These are phyloP conservation scores for Ochropacha duplaris DNA, from an alignment of 2,888 invertebrate genomes.

Conservation along the genomic window DNA sequence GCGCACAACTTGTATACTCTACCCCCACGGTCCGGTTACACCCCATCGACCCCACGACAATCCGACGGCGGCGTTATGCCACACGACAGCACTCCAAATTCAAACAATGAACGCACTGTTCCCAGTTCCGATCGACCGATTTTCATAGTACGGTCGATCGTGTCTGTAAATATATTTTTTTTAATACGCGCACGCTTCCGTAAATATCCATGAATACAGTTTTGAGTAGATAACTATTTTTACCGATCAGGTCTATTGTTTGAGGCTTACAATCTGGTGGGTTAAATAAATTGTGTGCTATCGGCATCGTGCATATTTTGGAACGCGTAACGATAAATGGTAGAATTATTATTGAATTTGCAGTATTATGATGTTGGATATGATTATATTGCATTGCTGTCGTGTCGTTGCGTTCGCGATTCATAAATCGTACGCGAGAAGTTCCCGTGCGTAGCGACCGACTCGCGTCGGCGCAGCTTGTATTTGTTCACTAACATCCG, in stretches of 20 bases:
- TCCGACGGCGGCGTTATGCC: slow-evolving; percentile 55
- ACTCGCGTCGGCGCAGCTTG: slow-evolving; percentile 19
- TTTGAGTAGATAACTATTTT: not conserved
- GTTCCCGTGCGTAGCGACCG: not conserved
- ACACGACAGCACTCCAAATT: slow-evolving; percentile 34
- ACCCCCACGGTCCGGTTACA: slow-evolving; percentile 36
- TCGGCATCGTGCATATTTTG: not conserved
- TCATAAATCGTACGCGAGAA: not conserved
- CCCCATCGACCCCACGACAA: slow-evolving; percentile 49
- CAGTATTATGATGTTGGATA: slow-evolving; percentile 5
- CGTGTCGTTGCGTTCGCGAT: slow-evolving; percentile 30
- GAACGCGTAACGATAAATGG: not conserved
- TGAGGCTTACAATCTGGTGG: not conserved
- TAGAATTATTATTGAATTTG: slow-evolving; percentile 3
- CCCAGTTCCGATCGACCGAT: not conserved
- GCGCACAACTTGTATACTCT: slow-evolving; percentile 30
- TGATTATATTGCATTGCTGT: slow-evolving; percentile 31
- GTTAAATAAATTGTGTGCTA: not conserved
- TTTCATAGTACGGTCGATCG: not conserved
- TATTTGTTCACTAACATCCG: slow-evolving; percentile 21
- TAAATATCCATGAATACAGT: not conserved
- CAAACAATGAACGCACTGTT: not conserved
- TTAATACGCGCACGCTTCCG: not conserved
- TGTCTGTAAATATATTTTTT: not conserved
- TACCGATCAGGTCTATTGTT: not conserved